Evolutionary conservation across 2,888 invertebrate genomes (phyloP), one percentile per base, ranked within the genome.

Genomic region (Nemotelus pantherinus): DNA sequence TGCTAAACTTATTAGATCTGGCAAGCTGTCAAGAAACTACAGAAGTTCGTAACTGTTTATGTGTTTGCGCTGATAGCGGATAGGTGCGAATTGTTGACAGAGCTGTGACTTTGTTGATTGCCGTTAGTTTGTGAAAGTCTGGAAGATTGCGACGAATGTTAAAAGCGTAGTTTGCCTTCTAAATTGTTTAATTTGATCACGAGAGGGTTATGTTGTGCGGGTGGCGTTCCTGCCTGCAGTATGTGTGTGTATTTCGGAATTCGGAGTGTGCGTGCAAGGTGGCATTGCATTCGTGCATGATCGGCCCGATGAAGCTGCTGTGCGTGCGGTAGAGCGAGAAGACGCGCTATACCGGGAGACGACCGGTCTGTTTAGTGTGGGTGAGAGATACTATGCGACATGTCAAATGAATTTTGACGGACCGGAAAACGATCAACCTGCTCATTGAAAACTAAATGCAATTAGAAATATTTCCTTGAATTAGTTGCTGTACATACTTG

Each of bases 221-320:
- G 70, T 70, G 70, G 53, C 70, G 70, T 70, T 70, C 70, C 55
- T 53, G 70, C 10, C 43, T 43, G 48, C 7, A 25, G 9, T 58
- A n/a, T 68, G 41, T 57, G 77, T 77, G 78, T 79, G 78, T 79
- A 80, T 80, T 78, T 79, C 80, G 80, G 80, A 80, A 80, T 81
- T 81, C 79, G 79, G 80, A 80, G 81, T 81, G 77, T 81, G 81
- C 80, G 81, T 81, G 80, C 58, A 71, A 74, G 74, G 71, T 72
- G 71, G 47, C 60, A 39, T 25, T 48, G 45, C 4, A 53, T 43
- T 68, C 43, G 68, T 50, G 4, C 41, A 3, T 55, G 70, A 55
- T 55, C 70, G 53, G 25, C 43, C 70, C 9, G 41, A 43, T 60
- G 39, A 48, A 39, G 63, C 45, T 39, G 48, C 48, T 25, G 25